Evolutionary conservation across 2,888 invertebrate species (phyloP).

Genomic region (Apamea anceps): DNA sequence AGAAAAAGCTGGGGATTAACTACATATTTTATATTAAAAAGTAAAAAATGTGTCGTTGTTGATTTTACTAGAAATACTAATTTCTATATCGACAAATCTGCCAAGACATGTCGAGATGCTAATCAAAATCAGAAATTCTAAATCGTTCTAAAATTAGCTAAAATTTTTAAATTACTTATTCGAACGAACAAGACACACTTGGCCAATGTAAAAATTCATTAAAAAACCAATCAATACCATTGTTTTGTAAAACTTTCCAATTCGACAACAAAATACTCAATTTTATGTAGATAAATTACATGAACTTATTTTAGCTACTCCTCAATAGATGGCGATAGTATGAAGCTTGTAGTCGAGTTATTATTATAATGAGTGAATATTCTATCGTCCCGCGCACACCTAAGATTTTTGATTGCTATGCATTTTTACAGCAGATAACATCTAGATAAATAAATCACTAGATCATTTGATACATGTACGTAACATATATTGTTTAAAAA

Average conservation of each 20-base stretch:
- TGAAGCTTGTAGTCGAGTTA: constrained; percentile 52
- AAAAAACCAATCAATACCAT: constrained; percentile 54
- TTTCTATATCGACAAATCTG: constrained; percentile 20
- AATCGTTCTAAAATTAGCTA: constrained; percentile 58
- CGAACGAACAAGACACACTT: constrained; percentile 66
- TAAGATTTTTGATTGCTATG: constrained; percentile 52
- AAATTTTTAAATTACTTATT: constrained; percentile 49
- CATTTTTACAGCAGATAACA: constrained; percentile 64
- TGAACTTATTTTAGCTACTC: constrained; percentile 66
- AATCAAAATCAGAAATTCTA: constrained; percentile 39
- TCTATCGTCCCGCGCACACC: constrained; percentile 40
- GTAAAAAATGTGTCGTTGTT: constrained; percentile 59
- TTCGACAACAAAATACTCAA: constrained; percentile 35
- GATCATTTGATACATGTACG: constrained; percentile 56
- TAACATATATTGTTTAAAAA: constrained; percentile 46
- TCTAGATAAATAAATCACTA: constrained; percentile 62
- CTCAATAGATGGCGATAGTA: constrained; percentile 71
- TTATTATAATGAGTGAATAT: constrained; percentile 39
- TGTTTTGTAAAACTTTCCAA: constrained; percentile 36
- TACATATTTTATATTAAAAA: constrained; percentile 19
- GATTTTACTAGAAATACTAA: constrained; percentile 48
- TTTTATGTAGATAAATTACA: constrained; percentile 38
- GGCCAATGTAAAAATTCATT: constrained; percentile 62
- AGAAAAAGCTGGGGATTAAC: constrained; percentile 41
- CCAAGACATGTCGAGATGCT: constrained; percentile 25